These are phyloP conservation scores for Ophiodon elongatus DNA, from an alignment of 2,113 vertebrate species.

Conservation along the genomic window DNA sequence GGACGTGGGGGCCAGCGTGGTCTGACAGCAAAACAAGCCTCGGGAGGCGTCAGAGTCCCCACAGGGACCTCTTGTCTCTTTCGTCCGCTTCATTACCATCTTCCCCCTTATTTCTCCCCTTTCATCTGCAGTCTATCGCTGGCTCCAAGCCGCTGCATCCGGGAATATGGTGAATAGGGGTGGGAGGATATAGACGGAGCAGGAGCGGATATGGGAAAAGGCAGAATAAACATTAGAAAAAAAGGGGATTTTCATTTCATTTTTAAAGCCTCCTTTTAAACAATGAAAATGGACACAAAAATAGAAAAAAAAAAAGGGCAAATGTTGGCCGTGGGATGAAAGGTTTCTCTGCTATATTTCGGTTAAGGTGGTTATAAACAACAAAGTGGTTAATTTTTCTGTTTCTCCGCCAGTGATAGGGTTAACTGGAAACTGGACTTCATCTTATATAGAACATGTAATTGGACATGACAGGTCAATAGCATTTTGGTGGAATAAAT, in stretches of 20 bases:
- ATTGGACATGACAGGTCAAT: constrained; percentile 40
- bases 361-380: constrained; percentile 50
- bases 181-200: constrained; percentile 67
- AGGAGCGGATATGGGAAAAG: constrained; percentile 79
- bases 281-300: constrained; percentile 36
- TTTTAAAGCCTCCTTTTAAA: constrained; percentile 44
- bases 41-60: constrained; percentile 52
- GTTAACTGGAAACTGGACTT: constrained; percentile 51
- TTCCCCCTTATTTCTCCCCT: constrained; percentile 68
- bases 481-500: constrained; percentile 28
- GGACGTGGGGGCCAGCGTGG: constrained; percentile 73
- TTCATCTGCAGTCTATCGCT: constrained; percentile 79
- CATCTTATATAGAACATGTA: constrained; percentile 16
- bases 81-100: constrained; percentile 78
- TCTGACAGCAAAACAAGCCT: constrained; percentile 77
- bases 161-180: constrained; percentile 75
- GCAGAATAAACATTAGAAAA: constrained; percentile 78
- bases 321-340: constrained; percentile 30
- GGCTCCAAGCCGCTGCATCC: constrained; percentile 76
- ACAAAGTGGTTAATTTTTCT: constrained; percentile 35
- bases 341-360: constrained; percentile 22
- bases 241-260: constrained; percentile 70
- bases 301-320: constrained; percentile 15
- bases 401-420: constrained; percentile 17
- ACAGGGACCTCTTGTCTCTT: constrained; percentile 76